These are phyloP conservation scores for Cerastis leucographa DNA, from an alignment of 2,888 invertebrate species.

Conservation along the genomic window DNA sequence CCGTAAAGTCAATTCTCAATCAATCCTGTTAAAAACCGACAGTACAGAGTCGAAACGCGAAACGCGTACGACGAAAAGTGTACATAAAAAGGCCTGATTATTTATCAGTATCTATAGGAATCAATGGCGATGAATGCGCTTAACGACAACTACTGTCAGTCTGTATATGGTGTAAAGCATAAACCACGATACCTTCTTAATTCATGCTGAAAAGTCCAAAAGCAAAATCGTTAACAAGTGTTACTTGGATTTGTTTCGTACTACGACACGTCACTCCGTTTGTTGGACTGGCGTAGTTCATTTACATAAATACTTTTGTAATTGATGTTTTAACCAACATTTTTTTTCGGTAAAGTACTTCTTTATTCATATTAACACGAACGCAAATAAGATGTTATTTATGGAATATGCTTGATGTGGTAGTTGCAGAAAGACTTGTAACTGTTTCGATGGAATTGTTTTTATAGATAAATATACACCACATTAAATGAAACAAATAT, in stretches of 20 bases:
- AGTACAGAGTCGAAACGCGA: too few species aligned
- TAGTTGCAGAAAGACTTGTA: not conserved
- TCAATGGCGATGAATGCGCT: not conserved
- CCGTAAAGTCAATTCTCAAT: not conserved
- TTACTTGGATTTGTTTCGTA: constrained; percentile 47
- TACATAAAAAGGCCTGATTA: not conserved
- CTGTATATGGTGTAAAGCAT: not conserved
- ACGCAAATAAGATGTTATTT: not conserved
- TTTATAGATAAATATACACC: not conserved
- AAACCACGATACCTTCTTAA: not conserved
- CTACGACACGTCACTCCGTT: constrained; percentile 49
- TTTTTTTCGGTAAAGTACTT: not conserved
- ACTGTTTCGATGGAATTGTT: not conserved
- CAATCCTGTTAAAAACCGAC: too few species aligned
- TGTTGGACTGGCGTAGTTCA: constrained; percentile 24
- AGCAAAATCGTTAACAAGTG: constrained; percentile 34
- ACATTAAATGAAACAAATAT: not conserved
- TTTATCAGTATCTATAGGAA: not conserved
- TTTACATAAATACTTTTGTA: constrained; percentile 51
- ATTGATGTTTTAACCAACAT: constrained; percentile 25
- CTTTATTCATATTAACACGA: constrained; percentile 11
- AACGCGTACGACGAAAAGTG: too few species aligned
- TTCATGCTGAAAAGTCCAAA: constrained; percentile 23
- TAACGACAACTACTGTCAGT: not conserved
- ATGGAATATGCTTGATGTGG: not conserved